Evolutionary conservation across 2,797 vertebrate genomes (phyloP).

Genomic region (Falco cherrug): DNA sequence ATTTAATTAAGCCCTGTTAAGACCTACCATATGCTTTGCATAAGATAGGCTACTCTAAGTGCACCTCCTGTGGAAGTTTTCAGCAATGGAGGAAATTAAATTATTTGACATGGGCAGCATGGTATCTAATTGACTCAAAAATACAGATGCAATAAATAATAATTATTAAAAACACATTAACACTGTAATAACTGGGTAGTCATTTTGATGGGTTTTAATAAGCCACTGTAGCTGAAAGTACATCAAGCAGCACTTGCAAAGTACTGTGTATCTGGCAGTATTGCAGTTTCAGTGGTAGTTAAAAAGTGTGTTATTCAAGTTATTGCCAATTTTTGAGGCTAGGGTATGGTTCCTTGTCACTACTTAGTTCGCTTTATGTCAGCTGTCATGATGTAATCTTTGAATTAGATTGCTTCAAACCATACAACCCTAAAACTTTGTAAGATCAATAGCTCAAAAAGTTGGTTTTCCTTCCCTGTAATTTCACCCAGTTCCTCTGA

Average conservation of each 20-base stretch:
- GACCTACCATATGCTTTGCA: constrained; percentile 41
- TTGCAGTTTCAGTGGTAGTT: background rate
- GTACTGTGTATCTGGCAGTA: background rate
- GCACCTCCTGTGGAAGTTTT: background rate
- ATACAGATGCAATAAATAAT: constrained; percentile 48
- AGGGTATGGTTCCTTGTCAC: background rate
- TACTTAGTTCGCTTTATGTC: background rate
- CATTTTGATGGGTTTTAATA: constrained; percentile 39
- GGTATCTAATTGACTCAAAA: constrained; percentile 52
- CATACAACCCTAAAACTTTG: background rate
- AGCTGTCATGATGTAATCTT: background rate
- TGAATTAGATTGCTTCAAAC: background rate
- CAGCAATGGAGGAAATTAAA: background rate
- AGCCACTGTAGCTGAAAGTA: background rate
- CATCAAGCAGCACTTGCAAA: background rate
- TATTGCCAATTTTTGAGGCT: background rate
- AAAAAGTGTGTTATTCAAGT: background rate
- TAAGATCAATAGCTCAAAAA: background rate
- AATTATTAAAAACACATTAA: constrained; percentile 56
- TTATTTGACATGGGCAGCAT: constrained; percentile 8
- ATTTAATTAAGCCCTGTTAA: constrained; percentile 60
- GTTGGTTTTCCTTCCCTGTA: background rate
- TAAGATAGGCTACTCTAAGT: background rate
- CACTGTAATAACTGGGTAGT: constrained; percentile 22
- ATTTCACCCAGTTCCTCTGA: background rate